Base-by-base conservation (phyloP, 2,113 vertebrate genomes). In the Oreochromis tanganicae region DNA sequence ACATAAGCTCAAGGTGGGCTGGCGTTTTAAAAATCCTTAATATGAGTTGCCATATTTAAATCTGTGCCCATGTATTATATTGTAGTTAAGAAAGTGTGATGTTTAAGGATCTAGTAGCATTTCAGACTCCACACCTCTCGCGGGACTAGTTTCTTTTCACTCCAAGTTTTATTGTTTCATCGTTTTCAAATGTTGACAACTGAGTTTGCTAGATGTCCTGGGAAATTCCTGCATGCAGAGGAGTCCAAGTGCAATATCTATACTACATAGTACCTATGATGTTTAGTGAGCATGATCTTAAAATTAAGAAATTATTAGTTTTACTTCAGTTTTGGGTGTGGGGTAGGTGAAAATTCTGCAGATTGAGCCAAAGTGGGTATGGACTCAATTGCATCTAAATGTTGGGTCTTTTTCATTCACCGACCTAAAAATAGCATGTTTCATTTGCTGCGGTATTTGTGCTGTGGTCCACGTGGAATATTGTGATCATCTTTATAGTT, bases 401-500 rank as follows among this genome's bases (percentile, higher is more conserved):
- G 24, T 3, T 21, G 56, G n/a, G 24, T 63, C 41, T 82, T 56
- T 32, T 34, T 57, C 24, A 48, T 84, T 48, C 17, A 46, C 73
- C 29, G n/a, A 56, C 4, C 24, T 11, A n/a, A 41, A 59, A 80
- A 66, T 68, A 9, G 21, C 17, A 27, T 2, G 11, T 75, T 61
- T 48, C 16, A 36, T 24, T 27, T 27, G 24, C 19, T 57, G 16
- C 12, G 5, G 6, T 27, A 13, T 61, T 54, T 89, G 16, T 79
- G 4, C 27, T 63, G 17, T 73, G 36, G 83, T 80, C 57, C 56
- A 66, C 36, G 32, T 50, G 81, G 66, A 52, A 43, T 54, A 57
- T 19, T 56, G 55, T 84, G 81, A 83, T 85, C 85, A 75, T 38
- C n/a, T 84, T 66, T 63, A 55, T 21, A 81, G 78, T 78, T 91